Percentiles rank a stretch among this genome's conserved stretches.
These are phyloP conservation scores for Daktulosphaira vitifoliae DNA, from an alignment of 1,140 invertebrate species.

Conservation along the genomic window DNA sequence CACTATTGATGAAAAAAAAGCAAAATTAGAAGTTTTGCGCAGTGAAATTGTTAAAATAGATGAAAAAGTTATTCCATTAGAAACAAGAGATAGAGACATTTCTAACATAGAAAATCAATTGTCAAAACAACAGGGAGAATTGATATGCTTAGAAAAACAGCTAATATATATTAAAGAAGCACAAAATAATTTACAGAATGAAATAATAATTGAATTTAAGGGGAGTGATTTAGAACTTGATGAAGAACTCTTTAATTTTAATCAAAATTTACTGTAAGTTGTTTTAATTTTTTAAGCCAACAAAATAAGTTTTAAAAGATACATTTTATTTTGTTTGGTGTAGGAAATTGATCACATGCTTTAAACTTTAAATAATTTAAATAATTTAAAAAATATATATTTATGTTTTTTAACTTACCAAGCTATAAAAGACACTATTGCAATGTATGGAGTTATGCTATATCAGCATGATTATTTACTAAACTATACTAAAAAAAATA, in stretches of 20 bases:
- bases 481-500: no score
- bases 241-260: slow-evolving; percentile 48
- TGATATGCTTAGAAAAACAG: slow-evolving; percentile 45
- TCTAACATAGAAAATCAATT: slow-evolving; percentile 37
- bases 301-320: no score
- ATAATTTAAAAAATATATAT: no score
- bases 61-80: slow-evolving; percentile 55
- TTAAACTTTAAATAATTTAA: no score
- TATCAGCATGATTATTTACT: no score
- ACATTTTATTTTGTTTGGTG: no score
- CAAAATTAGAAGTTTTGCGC: slow-evolving; percentile 47
- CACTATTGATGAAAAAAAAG: slow-evolving; percentile 52
- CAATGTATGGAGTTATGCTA: no score
- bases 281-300: no score
- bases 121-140: slow-evolving; percentile 42
- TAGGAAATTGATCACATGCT: no score
- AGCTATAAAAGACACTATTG: no score
- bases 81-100: slow-evolving; percentile 44
- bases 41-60: slow-evolving; percentile 40
- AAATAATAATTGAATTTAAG: slow-evolving; percentile 52
- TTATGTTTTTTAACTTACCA: no score
- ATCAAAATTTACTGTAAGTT: slow-evolving; percentile 45
- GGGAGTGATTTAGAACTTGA: slow-evolving; percentile 55
- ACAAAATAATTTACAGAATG: slow-evolving; percentile 45
- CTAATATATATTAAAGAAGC: slow-evolving; percentile 40